These are phyloP conservation scores for Lepidotrigona ventralis DNA, from an alignment of 1,140 invertebrate species.

Conservation along the genomic window DNA sequence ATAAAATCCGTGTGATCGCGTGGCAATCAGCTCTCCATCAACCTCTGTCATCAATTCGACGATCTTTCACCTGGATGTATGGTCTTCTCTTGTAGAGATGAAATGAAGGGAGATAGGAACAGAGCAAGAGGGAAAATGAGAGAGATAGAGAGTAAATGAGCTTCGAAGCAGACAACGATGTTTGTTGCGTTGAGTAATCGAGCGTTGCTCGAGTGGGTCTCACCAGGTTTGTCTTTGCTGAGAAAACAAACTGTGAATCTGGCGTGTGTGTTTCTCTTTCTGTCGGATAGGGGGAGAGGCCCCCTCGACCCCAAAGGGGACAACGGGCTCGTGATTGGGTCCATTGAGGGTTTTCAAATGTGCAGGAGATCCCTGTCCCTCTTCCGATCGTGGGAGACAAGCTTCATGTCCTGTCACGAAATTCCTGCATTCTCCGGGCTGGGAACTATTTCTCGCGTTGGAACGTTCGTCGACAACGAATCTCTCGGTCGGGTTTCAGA, in stretches of 20 bases:
- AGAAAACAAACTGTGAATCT: slow-evolving; percentile 78
- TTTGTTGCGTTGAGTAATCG: slow-evolving; percentile 73
- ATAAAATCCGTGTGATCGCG: not conserved
- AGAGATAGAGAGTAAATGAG: not conserved
- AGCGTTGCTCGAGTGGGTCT: slow-evolving; percentile 74
- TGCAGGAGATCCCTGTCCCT: slow-evolving; percentile 64
- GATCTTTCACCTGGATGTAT: not conserved
- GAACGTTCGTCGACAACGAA: not conserved
- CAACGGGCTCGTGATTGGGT: slow-evolving; percentile 70
- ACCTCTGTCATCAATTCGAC: not conserved
- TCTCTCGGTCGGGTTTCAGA: not conserved
- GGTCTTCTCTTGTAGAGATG: not conserved
- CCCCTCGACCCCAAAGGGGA: slow-evolving; percentile 48
- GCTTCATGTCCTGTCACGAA: slow-evolving; percentile 21
- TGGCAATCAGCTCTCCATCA: not conserved
- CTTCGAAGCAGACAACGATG: slow-evolving; percentile 43
- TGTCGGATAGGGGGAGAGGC: slow-evolving; percentile 54
- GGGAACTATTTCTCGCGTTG: not conserved
- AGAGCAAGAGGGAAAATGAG: too few relatives aligned
- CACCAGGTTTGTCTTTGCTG: slow-evolving; percentile 65
- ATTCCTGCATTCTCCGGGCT: not conserved
- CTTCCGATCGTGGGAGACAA: slow-evolving; percentile 72
- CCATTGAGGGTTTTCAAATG: slow-evolving; percentile 73
- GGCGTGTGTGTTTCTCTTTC: slow-evolving; percentile 55
- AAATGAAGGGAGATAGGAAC: not conserved